Evolutionary conservation across 1,140 invertebrate genomes (phyloP).

Genomic region (Ceratoteleas bidentatus): DNA sequence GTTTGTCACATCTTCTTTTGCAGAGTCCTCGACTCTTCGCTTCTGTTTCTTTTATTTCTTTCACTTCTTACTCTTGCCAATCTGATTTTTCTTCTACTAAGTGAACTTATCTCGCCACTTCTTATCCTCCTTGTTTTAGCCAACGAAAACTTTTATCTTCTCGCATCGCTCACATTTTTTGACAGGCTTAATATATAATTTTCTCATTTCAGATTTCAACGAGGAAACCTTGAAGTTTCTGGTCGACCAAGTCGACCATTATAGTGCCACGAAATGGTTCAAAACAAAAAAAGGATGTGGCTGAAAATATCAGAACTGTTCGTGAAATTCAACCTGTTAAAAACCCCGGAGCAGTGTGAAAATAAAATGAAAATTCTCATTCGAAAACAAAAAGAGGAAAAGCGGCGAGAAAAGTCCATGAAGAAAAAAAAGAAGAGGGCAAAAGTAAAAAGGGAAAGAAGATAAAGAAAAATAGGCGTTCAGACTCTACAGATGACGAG

Average conservation of each 20-base stretch:
- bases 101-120: too few species aligned
- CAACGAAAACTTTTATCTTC: too few species aligned
- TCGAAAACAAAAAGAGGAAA: neutral
- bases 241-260: neutral
- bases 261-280: neutral
- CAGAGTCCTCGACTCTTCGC: too few species aligned
- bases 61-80: too few species aligned
- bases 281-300: constrained; percentile 3
- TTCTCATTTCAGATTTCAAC: too few species aligned
- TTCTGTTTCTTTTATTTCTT: too few species aligned
- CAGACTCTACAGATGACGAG: too few species aligned
- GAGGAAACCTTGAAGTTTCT: neutral
- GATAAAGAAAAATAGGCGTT: neutral
- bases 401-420: neutral
- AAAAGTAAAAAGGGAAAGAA: neutral
- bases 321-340: neutral
- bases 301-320: neutral
- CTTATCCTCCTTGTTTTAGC: too few species aligned
- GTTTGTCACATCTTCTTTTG: too few species aligned
- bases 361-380: neutral
- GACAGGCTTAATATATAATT: too few species aligned
- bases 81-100: too few species aligned
- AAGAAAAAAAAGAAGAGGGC: neutral
- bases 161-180: too few species aligned
- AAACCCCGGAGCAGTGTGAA: neutral